Evolutionary conservation across 2,888 invertebrate species (phyloP).

Genomic region (Nebria salina): DNA sequence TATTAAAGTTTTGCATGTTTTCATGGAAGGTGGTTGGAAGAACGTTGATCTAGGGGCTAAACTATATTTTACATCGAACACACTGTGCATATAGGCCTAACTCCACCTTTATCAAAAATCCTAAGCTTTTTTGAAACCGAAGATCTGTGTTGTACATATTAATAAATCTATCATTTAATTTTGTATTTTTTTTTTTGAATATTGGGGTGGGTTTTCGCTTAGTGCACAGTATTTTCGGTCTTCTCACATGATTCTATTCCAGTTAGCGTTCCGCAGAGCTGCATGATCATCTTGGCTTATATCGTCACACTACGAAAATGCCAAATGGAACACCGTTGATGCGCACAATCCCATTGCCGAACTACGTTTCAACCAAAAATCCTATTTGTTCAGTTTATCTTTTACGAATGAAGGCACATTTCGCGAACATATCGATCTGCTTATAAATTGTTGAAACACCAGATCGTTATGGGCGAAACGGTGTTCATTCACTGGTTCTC

Average conservation of each 20-base stretch:
- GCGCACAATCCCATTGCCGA: conserved; percentile 26
- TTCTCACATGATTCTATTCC: conserved; percentile 42
- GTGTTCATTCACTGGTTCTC: background rate
- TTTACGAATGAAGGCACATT: background rate
- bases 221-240: conserved; percentile 12
- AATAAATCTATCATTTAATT: background rate
- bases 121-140: background rate
- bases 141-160: background rate
- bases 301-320: conserved; percentile 32
- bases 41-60: conserved; percentile 22
- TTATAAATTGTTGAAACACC: background rate
- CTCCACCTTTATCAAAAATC: background rate
- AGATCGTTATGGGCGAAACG: background rate
- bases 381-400: conserved; percentile 1
- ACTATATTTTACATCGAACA: conserved; percentile 9
- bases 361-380: background rate
- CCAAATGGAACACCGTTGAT: conserved; percentile 32
- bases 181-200: background rate
- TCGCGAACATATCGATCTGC: background rate
- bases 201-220: background rate
- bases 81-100: conserved; percentile 14
- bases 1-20: conserved; percentile 12
- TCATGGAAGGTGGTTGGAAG: background rate
- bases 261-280: conserved; percentile 39
- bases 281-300: conserved; percentile 41